phyloP scores from a whole-genome alignment of 2,113 vertebrate species.

The Odontophorus gujanensis region DNA sequence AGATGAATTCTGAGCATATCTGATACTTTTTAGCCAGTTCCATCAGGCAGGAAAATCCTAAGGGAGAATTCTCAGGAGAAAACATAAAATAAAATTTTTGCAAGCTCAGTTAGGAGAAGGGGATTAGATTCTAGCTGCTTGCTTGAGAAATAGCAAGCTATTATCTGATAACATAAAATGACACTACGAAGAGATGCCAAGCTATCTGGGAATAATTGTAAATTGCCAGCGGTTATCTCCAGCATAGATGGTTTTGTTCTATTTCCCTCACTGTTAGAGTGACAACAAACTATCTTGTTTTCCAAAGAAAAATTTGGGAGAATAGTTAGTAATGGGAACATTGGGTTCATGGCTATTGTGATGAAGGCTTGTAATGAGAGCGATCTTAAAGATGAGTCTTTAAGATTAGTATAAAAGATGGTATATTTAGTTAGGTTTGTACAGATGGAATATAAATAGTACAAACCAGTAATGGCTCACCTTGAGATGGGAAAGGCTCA shows the following conservation, averaged over 20 bases:
- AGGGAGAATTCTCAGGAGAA: neutral
- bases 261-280: conserved; percentile 12
- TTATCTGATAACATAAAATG: conserved; percentile 46
- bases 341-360: neutral
- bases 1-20: neutral
- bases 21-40: neutral
- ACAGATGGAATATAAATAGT: no score
- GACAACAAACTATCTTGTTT: neutral
- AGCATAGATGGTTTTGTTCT: neutral
- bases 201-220: conserved; percentile 29
- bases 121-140: conserved; percentile 23
- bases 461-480: no score
- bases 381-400: no score
- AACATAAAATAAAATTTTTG: neutral
- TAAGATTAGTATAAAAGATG: no score
- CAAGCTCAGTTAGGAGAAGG: neutral
- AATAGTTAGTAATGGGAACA: neutral
- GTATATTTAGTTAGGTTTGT: no score
- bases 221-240: conserved; percentile 27
- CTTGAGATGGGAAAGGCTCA: no score
- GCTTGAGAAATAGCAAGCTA: conserved; percentile 37
- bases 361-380: no score
- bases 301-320: neutral
- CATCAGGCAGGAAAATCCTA: neutral
- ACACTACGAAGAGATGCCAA: neutral